Evolutionary conservation across 2,888 invertebrate species (phyloP).

Genomic region (Drosophila fungiperda): DNA sequence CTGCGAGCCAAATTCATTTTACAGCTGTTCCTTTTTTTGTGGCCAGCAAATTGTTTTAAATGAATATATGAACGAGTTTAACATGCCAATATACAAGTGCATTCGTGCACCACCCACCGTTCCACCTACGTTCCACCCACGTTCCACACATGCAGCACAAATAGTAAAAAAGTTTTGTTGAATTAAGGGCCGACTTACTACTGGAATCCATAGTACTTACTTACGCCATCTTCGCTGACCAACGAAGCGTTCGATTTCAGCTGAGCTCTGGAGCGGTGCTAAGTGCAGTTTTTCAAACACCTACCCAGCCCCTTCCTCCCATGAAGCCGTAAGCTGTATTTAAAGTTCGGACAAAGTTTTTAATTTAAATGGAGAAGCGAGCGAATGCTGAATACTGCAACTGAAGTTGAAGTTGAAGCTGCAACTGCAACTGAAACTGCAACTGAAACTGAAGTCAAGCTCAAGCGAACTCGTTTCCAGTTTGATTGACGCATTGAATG

Average conservation of each 20-base stretch:
- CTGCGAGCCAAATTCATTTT: conserved; percentile 33
- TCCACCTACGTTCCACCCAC: neutral
- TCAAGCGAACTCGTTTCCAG: conserved; percentile 40
- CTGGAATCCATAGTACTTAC: conserved; percentile 56
- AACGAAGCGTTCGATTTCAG: conserved; percentile 62
- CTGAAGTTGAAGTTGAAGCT: conserved; percentile 38
- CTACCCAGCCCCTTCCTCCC: neutral
- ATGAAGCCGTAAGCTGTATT: conserved; percentile 46
- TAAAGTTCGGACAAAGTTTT: conserved; percentile 73
- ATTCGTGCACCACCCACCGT: neutral
- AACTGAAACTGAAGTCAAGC: conserved; percentile 47
- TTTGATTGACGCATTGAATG: conserved; percentile 76
- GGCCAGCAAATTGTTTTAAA: conserved; percentile 56
- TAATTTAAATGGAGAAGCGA: conserved; percentile 79
- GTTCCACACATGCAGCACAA: conserved; percentile 20
- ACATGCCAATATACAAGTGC: conserved; percentile 25
- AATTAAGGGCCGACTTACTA: conserved; percentile 51
- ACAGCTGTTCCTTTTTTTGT: conserved; percentile 27
- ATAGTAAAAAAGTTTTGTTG: conserved; percentile 43
- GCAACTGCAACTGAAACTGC: conserved; percentile 10
- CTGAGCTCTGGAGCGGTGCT: conserved; percentile 49
- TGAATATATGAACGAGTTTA: conserved; percentile 46
- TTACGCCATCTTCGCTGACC: conserved; percentile 61
- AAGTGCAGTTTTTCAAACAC: conserved; percentile 43
- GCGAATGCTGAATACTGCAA: conserved; percentile 35